Evolutionary conservation across 2,797 vertebrate species (phyloP).

Genomic region (Trachurus trachurus): DNA sequence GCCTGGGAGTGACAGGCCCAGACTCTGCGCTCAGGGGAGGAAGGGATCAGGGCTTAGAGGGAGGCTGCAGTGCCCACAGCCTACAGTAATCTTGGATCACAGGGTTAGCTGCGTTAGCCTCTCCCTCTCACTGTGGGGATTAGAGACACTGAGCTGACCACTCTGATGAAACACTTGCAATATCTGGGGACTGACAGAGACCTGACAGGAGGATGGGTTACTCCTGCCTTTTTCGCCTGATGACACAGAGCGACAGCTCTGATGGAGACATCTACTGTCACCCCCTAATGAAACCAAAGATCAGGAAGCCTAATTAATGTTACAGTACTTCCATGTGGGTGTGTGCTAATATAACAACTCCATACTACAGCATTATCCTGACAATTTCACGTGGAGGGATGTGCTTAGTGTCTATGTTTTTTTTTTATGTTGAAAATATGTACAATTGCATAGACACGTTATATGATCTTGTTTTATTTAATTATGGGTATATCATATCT

Average conservation of each 20-base stretch:
- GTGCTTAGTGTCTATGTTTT: not conserved
- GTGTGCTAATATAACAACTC: not conserved
- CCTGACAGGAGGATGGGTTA: slow-evolving; percentile 54
- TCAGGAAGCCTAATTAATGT: slow-evolving; percentile 8
- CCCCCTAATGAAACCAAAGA: slow-evolving; percentile 6
- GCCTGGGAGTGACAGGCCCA: slow-evolving; percentile 44
- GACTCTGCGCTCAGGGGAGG: slow-evolving; percentile 36
- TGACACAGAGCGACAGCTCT: slow-evolving; percentile 19
- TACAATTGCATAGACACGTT: too few species aligned
- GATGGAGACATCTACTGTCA: slow-evolving; percentile 24
- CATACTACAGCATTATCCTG: not conserved
- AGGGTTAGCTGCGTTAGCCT: slow-evolving; percentile 76
- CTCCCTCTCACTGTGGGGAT: slow-evolving; percentile 77
- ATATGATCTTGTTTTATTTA: too few species aligned
- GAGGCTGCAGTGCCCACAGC: slow-evolving; percentile 60
- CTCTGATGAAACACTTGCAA: slow-evolving; percentile 74
- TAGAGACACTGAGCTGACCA: slow-evolving; percentile 76
- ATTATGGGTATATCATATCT: too few species aligned
- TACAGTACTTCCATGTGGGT: not conserved
- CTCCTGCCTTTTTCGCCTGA: not conserved
- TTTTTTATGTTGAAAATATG: too few species aligned
- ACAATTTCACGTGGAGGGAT: not conserved
- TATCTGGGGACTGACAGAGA: slow-evolving; percentile 62
- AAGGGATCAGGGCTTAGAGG: slow-evolving; percentile 67
- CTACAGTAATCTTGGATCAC: slow-evolving; percentile 81